phyloP scores from a whole-genome alignment of 2,888 invertebrate species.

The Sphinx pinastri region DNA sequence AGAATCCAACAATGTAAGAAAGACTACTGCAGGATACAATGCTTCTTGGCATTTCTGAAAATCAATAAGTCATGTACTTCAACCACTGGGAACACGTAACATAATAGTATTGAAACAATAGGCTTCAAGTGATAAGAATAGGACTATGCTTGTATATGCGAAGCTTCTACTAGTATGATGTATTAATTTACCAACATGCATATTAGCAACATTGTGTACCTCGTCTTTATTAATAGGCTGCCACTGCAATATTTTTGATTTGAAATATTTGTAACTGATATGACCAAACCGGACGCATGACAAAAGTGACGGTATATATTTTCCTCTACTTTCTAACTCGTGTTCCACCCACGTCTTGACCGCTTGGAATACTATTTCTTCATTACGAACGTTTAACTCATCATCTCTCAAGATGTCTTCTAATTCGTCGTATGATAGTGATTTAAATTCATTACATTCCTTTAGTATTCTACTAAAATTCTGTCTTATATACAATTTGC shows the following conservation, averaged over 20 bases:
- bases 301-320: constrained; percentile 84
- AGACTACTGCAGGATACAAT: constrained; percentile 80
- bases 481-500: constrained; percentile 83
- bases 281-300: constrained; percentile 87
- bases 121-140: too few species aligned
- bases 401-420: constrained; percentile 87
- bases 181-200: too few species aligned
- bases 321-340: constrained; percentile 80
- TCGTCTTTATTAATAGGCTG: constrained; percentile 78
- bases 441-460: constrained; percentile 86
- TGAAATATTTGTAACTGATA: constrained; percentile 84
- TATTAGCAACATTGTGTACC: constrained; percentile 50
- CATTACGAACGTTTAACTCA: constrained; percentile 88
- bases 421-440: constrained; percentile 85
- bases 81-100: too few species aligned
- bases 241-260: constrained; percentile 83
- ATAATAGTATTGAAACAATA: too few species aligned
- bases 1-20: constrained; percentile 79
- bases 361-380: constrained; percentile 90
- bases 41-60: constrained; percentile 82
- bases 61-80: constrained; percentile 11
- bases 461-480: constrained; percentile 85
- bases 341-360: constrained; percentile 88
- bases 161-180: too few species aligned
- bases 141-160: too few species aligned